Base-by-base conservation (phyloP, 2,113 vertebrate genomes). In the Pteruthius melanotis region DNA sequence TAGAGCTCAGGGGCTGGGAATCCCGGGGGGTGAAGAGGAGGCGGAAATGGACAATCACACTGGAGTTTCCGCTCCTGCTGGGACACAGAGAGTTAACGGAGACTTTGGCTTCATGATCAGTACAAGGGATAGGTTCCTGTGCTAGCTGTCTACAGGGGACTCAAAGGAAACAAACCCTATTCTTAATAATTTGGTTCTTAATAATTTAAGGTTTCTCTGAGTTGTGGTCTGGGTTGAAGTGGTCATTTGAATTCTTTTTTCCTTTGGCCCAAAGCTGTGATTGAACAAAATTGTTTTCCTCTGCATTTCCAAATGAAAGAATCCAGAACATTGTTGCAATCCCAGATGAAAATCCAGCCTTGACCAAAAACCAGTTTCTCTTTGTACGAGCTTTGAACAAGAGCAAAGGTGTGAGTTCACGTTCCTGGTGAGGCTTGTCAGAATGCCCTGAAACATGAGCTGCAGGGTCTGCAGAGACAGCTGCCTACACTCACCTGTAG, bases 401-500 rank as follows among this genome's bases (percentile, higher is more conserved):
- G 24, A 40, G 17, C 26, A 35, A 10, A 37, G 15, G 15, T 22
- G 9, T 33, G 39, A 63, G 45, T 42, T 49, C 47, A n/a, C 26
- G 37, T 44, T 69, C 22, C 14, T 17, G 64, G 7, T 74, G 60
- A 30, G 50, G 52, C 27, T 68, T 31, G 8, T 39, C 74, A 68
- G 49, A 45, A 44, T 14, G 11, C 24, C 35, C 42, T 35, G 50
- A 40, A n/a, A 23, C 12, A 14, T 1, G 40, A 52, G 24, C 35
- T 59, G 39, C 54, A 20, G 5, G 10, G 5, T 4, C 35, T 44
- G 83, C 45, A 14, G 52, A 9, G 8, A 33, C 2, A 33, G 44
- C 54, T 68, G 54, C 22, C 35, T 11, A 2, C 12, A 87, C 98
- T 97, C 94, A 99, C 99, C 99, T 98, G 96, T 98, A 99, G 44